These are phyloP conservation scores for Phengaris alcon DNA, from an alignment of 2,888 invertebrate species.

Conservation along the genomic window DNA sequence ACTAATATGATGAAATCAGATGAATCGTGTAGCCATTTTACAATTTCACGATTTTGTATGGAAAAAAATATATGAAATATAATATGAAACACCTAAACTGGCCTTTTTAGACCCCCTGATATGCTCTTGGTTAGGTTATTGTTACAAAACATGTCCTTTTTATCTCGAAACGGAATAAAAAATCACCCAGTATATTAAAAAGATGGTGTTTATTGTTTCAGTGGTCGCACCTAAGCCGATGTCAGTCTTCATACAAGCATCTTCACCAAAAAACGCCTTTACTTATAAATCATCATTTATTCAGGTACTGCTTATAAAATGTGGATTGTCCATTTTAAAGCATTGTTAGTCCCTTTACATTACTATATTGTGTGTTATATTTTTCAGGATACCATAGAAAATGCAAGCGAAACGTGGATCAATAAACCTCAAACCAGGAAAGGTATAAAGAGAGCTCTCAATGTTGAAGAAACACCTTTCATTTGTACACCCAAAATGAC, in stretches of 20 bases:
- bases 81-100: too few relatives aligned
- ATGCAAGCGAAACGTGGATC: conserved; percentile 68
- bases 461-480: conserved; percentile 80
- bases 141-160: too few relatives aligned
- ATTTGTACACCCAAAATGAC: conserved; percentile 78
- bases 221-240: conserved; percentile 78
- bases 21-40: too few relatives aligned
- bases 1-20: too few relatives aligned
- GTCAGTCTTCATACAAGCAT: conserved; percentile 78
- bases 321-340: background rate
- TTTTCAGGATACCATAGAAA: conserved; percentile 70
- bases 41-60: too few relatives aligned
- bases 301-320: conserved; percentile 50
- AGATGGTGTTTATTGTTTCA: conserved; percentile 48
- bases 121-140: too few relatives aligned
- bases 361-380: background rate
- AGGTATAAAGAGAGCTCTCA: conserved; percentile 65
- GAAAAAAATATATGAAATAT: too few relatives aligned
- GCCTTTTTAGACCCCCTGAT: too few relatives aligned
- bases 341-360: background rate
- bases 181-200: too few relatives aligned
- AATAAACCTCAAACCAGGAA: conserved; percentile 60
- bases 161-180: too few relatives aligned
- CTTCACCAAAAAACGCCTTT: conserved; percentile 63
- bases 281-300: conserved; percentile 74